Evolutionary conservation across 2,797 vertebrate genomes (phyloP), one percentile per base, ranked within the genome.

Genomic region (Falco peregrinus): DNA sequence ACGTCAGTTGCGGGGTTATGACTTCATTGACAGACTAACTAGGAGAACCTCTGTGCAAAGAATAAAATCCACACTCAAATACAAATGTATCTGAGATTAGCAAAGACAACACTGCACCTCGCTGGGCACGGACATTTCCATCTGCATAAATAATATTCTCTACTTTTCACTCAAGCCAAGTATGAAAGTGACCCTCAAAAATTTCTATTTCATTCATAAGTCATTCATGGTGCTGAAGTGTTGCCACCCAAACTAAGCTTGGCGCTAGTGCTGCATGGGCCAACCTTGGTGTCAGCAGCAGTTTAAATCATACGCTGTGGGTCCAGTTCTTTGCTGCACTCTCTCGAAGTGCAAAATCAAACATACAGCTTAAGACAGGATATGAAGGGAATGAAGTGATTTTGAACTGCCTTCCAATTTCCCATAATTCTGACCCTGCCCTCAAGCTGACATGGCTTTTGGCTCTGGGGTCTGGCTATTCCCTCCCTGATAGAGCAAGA

Each of bases 21-120:
- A 91, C 74, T 95, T 90, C 79, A 95, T 6, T 68, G 80, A 84
- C 76, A 74, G 53, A 70, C 28, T 10, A 1, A 76, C 25, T 61
- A 77, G 77, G 79, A 74, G 33, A 81, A 91, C 33, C 47, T 68
- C 70, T 64, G 37, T 57, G 64, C 1, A 2, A 95, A 92, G 80
- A 48, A 90, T 79, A 93, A 95, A 93, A 95, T 90, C 64, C 84
- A 76, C 15, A 70, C 51, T 88, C 76, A 73, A 69, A 87, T 48
- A 71, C 45, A 93, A 94, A 94, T 50, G 63, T 41, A 83, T 53
- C 59, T 48, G 87, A 94, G 89, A 95, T 93, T 81, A 94, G 82
- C 84, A 93, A 96, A 92, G 76, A 92, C 89, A 95, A 92, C 84
- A 95, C 69, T 88, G 87, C 73, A 92, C 67, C 67, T 92, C 82